A percentile compares a stretch with the other conserved stretches of the same genome.
Evolutionary conservation across 2,113 vertebrate species (phyloP).

Genomic region (Mormyrus iriodes): DNA sequence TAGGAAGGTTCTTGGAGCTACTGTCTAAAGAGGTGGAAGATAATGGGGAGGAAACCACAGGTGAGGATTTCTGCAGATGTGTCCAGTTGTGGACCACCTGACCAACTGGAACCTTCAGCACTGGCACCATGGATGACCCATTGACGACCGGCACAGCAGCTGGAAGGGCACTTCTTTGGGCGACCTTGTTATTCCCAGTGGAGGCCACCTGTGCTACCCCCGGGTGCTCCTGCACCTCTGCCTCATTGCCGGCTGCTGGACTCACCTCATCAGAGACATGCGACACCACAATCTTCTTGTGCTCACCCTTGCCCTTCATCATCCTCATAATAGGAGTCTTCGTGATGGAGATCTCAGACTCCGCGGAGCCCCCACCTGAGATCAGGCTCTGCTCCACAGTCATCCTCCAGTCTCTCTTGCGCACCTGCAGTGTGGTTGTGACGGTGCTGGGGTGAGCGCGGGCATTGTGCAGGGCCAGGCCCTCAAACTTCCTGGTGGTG

Average conservation of each 20-base stretch:
- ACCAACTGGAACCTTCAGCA: constrained; percentile 72
- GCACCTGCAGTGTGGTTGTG: constrained; percentile 70
- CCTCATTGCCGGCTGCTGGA: constrained; percentile 16
- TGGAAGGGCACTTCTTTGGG: constrained; percentile 45
- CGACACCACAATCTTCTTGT: constrained; percentile 79
- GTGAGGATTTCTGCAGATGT: constrained; percentile 36
- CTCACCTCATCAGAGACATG: constrained; percentile 78
- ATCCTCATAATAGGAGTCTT: constrained; percentile 95
- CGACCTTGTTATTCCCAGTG: constrained; percentile 39
- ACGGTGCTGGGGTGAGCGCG: constrained; percentile 61
- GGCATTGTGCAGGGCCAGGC: constrained; percentile 80
- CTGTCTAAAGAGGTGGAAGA: constrained; percentile 44
- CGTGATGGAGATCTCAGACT: constrained; percentile 79
- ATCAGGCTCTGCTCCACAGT: constrained; percentile 77
- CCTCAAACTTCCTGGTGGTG: constrained; percentile 77
- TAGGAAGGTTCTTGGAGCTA: constrained; percentile 82
- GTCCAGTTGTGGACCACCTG: constrained; percentile 69
- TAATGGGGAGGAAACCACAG: constrained; percentile 53
- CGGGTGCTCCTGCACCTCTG: constrained; percentile 47
- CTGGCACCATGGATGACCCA: constrained; percentile 59
- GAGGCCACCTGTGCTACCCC: constrained; percentile 58
- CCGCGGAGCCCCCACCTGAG: constrained; percentile 57
- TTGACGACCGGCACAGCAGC: constrained; percentile 57
- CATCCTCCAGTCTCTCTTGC: constrained; percentile 65
- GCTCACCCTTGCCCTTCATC: constrained; percentile 84